A percentile compares a stretch with the other conserved stretches of the same genome.
phyloP scores from a whole-genome alignment of 2,797 vertebrate genomes.

The Austrolebias charrua region DNA sequence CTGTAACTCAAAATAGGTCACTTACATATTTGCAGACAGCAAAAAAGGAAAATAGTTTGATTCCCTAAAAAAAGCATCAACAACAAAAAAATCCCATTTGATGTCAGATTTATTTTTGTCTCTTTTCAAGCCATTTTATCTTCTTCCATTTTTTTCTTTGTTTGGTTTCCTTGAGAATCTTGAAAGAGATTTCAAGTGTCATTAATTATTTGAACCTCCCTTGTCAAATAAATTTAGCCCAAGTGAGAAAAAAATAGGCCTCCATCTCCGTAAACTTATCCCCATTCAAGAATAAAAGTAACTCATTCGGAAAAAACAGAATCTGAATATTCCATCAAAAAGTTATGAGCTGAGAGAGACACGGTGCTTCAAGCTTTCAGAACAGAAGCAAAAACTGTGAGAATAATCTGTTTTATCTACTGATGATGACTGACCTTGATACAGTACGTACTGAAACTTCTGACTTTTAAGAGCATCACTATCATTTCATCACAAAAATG shows the following conservation, averaged over 20 bases:
- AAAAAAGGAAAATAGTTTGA: slow-evolving; percentile 9
- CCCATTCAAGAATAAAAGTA: slow-evolving; percentile 53
- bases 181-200: slow-evolving; percentile 60
- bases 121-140: slow-evolving; percentile 38
- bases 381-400: slow-evolving; percentile 10
- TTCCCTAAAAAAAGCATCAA: slow-evolving; percentile 17
- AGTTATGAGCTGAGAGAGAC: slow-evolving; percentile 18
- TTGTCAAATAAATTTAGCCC: slow-evolving; percentile 41
- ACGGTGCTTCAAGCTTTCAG: slow-evolving; percentile 13
- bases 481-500: neutral
- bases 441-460: neutral
- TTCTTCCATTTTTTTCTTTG: slow-evolving; percentile 19
- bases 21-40: slow-evolving; percentile 7
- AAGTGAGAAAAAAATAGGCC: slow-evolving; percentile 36
- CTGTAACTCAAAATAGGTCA: slow-evolving; percentile 40
- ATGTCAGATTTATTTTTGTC: slow-evolving; percentile 20
- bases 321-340: slow-evolving; percentile 35
- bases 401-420: slow-evolving; percentile 16
- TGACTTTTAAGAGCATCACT: neutral
- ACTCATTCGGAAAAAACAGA: slow-evolving; percentile 32
- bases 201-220: slow-evolving; percentile 66
- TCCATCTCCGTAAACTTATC: slow-evolving; percentile 49
- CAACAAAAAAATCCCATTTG: neutral
- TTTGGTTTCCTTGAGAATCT: slow-evolving; percentile 47
- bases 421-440: slow-evolving; percentile 21